These are phyloP conservation scores for Apogon talboti DNA, from an alignment of 2,797 vertebrate genomes.

Conservation along the genomic window DNA sequence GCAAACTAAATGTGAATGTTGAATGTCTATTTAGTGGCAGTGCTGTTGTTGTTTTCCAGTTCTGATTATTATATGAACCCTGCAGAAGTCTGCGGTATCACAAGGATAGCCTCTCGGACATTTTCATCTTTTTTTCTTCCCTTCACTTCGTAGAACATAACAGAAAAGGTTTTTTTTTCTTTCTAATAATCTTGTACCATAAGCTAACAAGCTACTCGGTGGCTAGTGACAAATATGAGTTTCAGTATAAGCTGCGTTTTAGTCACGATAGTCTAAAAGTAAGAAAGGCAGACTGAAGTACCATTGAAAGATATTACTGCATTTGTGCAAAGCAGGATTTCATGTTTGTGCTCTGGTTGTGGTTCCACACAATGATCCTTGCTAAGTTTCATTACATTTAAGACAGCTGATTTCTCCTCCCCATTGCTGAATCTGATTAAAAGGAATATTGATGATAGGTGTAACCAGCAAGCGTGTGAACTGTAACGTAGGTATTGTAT, in stretches of 20 bases:
- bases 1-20: constrained; percentile 83
- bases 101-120: constrained; percentile 39
- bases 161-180: constrained; percentile 13
- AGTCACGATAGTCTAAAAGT: background rate
- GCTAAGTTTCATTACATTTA: constrained; percentile 23
- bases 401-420: background rate
- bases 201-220: constrained; percentile 30
- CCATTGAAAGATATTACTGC: background rate
- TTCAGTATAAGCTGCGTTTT: constrained; percentile 37
- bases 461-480: constrained; percentile 15
- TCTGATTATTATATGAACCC: constrained; percentile 44
- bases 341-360: constrained; percentile 5
- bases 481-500: constrained; percentile 30
- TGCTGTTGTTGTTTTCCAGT: constrained; percentile 61
- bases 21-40: constrained; percentile 62
- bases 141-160: constrained; percentile 4
- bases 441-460: constrained; percentile 7
- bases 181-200: constrained; percentile 23
- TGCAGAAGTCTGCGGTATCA: constrained; percentile 44
- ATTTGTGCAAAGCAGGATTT: background rate
- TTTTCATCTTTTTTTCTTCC: constrained; percentile 9
- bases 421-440: constrained; percentile 9
- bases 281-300: constrained; percentile 1
- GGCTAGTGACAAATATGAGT: constrained; percentile 19
- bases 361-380: background rate